These are phyloP conservation scores for Lagocephalus sceleratus DNA, from an alignment of 2,797 vertebrate species.

Conservation along the genomic window DNA sequence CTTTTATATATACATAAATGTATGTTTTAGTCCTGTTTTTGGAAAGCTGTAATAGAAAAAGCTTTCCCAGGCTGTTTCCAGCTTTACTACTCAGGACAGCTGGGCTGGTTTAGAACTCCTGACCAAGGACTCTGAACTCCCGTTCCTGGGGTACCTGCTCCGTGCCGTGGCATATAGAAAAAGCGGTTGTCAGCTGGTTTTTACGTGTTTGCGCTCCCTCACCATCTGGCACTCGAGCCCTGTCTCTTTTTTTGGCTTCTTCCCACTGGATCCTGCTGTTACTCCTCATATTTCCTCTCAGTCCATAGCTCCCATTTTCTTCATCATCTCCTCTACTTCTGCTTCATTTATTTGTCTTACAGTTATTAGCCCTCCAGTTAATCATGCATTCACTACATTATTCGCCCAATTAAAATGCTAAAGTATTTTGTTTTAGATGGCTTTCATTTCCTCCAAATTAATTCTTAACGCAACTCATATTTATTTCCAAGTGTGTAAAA, in stretches of 20 bases:
- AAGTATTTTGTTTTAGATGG: background rate
- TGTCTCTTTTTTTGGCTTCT: constrained; percentile 31
- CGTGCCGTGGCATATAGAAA: background rate
- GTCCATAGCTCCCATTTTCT: too few relatives aligned
- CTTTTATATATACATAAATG: too few relatives aligned
- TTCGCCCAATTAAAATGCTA: background rate
- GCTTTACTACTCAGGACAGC: too few relatives aligned
- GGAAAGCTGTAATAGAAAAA: too few relatives aligned
- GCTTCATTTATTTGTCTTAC: background rate
- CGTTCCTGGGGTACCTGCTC: background rate
- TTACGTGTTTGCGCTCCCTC: constrained; percentile 9
- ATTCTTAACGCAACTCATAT: background rate
- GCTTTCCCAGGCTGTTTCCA: too few relatives aligned
- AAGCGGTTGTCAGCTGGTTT: constrained; percentile 8
- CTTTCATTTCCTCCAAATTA: background rate
- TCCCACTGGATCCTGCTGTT: constrained; percentile 29
- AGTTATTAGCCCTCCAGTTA: too few relatives aligned
- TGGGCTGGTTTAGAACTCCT: too few relatives aligned
- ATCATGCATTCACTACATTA: too few relatives aligned
- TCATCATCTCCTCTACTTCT: background rate
- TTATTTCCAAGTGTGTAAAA: background rate
- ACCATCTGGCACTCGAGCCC: constrained; percentile 43
- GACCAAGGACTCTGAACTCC: background rate
- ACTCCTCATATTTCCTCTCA: constrained; percentile 4
- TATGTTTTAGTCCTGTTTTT: too few relatives aligned